phyloP scores from a whole-genome alignment of 2,113 vertebrate genomes.

The Eupsittula cactorum region DNA sequence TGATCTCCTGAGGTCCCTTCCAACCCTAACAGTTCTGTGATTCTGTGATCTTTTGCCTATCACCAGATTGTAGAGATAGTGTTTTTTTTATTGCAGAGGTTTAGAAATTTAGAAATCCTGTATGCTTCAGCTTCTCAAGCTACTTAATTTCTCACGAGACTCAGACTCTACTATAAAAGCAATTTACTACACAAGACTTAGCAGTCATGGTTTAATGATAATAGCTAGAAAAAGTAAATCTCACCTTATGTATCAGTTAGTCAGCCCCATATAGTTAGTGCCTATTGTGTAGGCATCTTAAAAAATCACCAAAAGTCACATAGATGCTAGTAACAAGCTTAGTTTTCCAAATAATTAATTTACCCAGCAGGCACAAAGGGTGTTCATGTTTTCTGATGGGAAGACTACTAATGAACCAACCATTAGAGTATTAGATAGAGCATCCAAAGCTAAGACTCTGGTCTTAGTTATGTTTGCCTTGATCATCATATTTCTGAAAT shows the following conservation, averaged over 20 bases:
- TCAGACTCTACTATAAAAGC: not conserved
- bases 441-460: not conserved
- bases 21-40: not conserved
- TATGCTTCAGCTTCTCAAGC: not conserved
- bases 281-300: fast-evolving
- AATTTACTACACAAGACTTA: not conserved
- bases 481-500: not conserved
- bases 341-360: not conserved
- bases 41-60: not conserved
- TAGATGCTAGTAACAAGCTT: not conserved
- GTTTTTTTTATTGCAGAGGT: not conserved
- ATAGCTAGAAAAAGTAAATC: not conserved
- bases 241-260: not conserved
- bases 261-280: not conserved
- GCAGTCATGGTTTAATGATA: not conserved
- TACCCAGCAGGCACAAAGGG: not conserved
- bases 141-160: not conserved
- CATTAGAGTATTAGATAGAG: not conserved
- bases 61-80: not conserved
- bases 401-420: not conserved
- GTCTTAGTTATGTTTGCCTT: not conserved
- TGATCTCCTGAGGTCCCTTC: not conserved
- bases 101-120: not conserved
- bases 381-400: not conserved
- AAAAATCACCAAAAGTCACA: not conserved